phyloP scores from a whole-genome alignment of 2,113 vertebrate genomes.

The Tyto alba region DNA sequence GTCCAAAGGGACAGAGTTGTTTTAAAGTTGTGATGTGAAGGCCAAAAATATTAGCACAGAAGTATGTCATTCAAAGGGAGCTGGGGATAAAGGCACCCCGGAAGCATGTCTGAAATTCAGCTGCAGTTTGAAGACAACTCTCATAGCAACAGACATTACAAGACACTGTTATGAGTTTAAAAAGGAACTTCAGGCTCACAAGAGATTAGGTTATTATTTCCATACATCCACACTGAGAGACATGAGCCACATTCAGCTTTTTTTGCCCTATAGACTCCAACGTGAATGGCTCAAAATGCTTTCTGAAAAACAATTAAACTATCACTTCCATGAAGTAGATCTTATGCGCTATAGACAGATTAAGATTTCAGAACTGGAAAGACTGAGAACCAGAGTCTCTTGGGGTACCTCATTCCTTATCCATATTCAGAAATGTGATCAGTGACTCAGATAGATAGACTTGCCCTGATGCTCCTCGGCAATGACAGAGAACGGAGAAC shows the following conservation, averaged over 20 bases:
- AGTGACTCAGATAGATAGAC: fast-evolving
- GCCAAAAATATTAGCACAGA: background rate
- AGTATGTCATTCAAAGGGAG: background rate
- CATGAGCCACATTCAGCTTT: background rate
- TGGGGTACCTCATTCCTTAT: background rate
- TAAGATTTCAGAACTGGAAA: background rate
- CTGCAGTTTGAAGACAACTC: background rate
- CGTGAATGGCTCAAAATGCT: background rate
- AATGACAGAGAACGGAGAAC: background rate
- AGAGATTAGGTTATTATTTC: background rate
- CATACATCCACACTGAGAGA: background rate
- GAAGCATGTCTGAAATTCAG: background rate
- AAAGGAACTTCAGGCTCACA: background rate
- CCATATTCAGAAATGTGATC: background rate
- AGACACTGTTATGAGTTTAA: background rate
- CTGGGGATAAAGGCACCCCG: background rate
- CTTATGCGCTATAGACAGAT: background rate
- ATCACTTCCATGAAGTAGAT: background rate
- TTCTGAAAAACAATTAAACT: background rate
- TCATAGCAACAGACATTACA: background rate
- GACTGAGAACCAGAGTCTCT: background rate
- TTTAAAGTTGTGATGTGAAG: background rate
- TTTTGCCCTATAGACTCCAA: background rate
- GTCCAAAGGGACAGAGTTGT: background rate
- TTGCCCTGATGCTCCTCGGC: background rate